phyloP scores from a whole-genome alignment of 2,113 vertebrate species.

The Dissostichus mawsoni region DNA sequence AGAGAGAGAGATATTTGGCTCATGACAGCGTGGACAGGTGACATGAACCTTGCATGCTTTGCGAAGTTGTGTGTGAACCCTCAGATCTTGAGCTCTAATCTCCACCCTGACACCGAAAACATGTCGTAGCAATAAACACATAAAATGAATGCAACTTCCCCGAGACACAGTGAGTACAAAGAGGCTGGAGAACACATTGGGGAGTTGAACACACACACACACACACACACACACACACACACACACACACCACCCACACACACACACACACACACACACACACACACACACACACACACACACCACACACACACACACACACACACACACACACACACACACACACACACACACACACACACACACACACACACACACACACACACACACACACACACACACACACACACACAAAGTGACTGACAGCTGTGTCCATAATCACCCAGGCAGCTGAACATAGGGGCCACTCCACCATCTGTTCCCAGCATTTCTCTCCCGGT shows the following conservation, averaged over 20 bases:
- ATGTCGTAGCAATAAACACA: constrained; percentile 33
- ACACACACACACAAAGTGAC: constrained; percentile 52
- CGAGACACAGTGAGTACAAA: constrained; percentile 37
- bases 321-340: constrained; percentile 47
- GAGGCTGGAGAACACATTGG: constrained; percentile 23
- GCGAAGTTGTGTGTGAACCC: constrained; percentile 31
- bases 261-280: constrained; percentile 22
- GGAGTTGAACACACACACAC: background rate
- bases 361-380: constrained; percentile 45
- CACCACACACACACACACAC: constrained; percentile 20
- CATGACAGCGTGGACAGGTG: constrained; percentile 31
- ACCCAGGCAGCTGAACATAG: constrained; percentile 70
- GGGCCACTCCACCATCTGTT: constrained; percentile 81
- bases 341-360: background rate
- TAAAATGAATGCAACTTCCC: constrained; percentile 18
- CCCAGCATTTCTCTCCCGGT: constrained; percentile 22
- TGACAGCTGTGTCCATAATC: constrained; percentile 84
- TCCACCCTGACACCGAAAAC: constrained; percentile 23
- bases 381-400: constrained; percentile 31
- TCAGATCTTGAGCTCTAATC: constrained; percentile 7
- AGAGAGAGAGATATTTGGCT: background rate
- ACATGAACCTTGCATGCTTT: constrained; percentile 28
- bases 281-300: constrained; percentile 5
- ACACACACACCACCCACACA: constrained; percentile 62
- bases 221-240: too few relatives aligned